Percentiles rank a stretch among this genome's conserved stretches.
These are phyloP conservation scores for Drosophila helvetica DNA, from an alignment of 2,888 invertebrate genomes.

Conservation along the genomic window DNA sequence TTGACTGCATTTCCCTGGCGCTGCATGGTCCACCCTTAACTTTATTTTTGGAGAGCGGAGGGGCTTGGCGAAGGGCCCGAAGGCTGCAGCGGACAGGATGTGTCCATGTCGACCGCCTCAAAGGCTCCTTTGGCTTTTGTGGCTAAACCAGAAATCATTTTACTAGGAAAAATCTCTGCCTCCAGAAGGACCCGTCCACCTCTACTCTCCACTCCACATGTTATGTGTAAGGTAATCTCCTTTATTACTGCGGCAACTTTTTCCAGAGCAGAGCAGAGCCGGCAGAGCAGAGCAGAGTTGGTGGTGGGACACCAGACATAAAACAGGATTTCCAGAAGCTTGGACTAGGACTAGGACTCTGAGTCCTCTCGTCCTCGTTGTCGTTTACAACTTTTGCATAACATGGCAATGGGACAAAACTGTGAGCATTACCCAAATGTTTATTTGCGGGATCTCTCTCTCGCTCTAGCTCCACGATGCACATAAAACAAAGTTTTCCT, in stretches of 20 bases:
- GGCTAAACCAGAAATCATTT: conserved; percentile 57
- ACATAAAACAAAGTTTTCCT: conserved; percentile 73
- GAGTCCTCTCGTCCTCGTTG: conserved; percentile 11
- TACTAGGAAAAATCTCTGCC: conserved; percentile 27
- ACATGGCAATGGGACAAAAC: conserved; percentile 59
- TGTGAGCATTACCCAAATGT: conserved; percentile 72
- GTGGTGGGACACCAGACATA: conserved; percentile 51
- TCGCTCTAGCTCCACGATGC: conserved; percentile 43
- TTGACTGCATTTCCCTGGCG: conserved; percentile 39
- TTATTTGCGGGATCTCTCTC: conserved; percentile 53
- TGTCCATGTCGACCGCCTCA: conserved; percentile 52
- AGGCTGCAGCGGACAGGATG: conserved; percentile 35
- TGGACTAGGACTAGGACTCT: conserved; percentile 13
- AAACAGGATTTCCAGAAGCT: conserved; percentile 63
- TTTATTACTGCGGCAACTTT: conserved; percentile 80
- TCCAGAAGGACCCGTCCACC: not conserved
- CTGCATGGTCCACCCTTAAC: conserved; percentile 7
- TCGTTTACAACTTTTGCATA: conserved; percentile 74
- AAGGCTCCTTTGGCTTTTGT: conserved; percentile 61
- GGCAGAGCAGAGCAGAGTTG: not conserved
- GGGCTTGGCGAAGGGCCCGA: not conserved
- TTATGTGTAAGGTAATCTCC: conserved; percentile 75
- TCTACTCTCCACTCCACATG: conserved; percentile 56
- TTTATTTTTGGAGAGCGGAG: conserved; percentile 22
- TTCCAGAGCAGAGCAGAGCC: conserved; percentile 25